Conservation (phyloP, 2,797 vertebrate species). For the Enteromius thamalakanensis region DNA sequence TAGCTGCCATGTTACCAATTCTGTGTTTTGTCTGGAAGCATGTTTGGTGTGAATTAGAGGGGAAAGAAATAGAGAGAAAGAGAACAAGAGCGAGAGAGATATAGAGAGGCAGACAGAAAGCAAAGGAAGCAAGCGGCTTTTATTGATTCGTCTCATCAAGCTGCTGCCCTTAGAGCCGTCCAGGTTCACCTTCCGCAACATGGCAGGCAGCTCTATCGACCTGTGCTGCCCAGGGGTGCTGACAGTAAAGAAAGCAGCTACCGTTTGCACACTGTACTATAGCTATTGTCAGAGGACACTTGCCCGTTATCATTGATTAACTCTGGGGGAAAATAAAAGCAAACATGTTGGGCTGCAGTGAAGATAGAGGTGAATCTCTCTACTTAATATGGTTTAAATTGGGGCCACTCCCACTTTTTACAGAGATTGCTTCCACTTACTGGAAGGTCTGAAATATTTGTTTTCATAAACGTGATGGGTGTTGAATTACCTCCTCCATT, state of each 20-base stretch:
- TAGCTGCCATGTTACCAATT: slow-evolving; percentile 9
- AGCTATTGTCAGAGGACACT: slow-evolving; percentile 42
- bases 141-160: slow-evolving; percentile 75
- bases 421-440: background rate
- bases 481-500: slow-evolving; percentile 49
- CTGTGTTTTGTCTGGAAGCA: slow-evolving; percentile 8
- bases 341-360: slow-evolving; percentile 59
- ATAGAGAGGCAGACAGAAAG: background rate
- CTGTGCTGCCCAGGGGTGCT: slow-evolving; percentile 49
- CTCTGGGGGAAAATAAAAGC: slow-evolving; percentile 58
- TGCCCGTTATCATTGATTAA: slow-evolving; percentile 52
- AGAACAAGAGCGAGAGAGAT: background rate
- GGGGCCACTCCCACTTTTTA: background rate
- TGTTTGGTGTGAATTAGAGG: slow-evolving; percentile 19
- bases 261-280: slow-evolving; percentile 29
- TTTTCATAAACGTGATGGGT: slow-evolving; percentile 44
- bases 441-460: slow-evolving; percentile 46
- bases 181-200: slow-evolving; percentile 64
- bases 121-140: background rate
- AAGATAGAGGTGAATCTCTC: background rate
- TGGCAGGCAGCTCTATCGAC: slow-evolving; percentile 68
- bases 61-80: background rate
- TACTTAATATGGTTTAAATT: background rate
- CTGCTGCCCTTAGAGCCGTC: slow-evolving; percentile 63
- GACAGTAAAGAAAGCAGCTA: slow-evolving; percentile 42